Base-by-base conservation (phyloP, 2,888 invertebrate genomes). In the Pandemis cinnamomeana region DNA sequence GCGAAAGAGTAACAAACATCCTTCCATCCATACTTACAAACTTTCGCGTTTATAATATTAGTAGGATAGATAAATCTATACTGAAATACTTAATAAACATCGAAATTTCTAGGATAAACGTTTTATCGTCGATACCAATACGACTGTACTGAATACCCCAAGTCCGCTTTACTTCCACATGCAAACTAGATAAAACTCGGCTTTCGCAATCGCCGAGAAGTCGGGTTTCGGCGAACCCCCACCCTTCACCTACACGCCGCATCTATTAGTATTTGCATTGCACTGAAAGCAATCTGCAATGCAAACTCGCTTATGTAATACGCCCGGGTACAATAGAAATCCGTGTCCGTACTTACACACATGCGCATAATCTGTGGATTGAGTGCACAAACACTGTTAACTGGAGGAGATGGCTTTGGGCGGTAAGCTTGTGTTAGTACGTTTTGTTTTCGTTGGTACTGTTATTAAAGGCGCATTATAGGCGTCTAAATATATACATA, bases 281-380 rank as follows among this genome's bases (percentile, higher is more conserved):
- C 86, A 84, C 83, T 86, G 86, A 87, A 84, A 86, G 87, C 87
- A 86, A 91, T 92, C 90, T 91, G 89, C 90, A 91, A 87, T 92
- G 91, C 92, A 92, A 92, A 92, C 90, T 82, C 85, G 82, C 80
- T 79, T 77, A 79, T 79, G 76, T 79, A 79, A 80, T 81, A 78
- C 79, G 75, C 71, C 75, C 76, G 41, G 78, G 80, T 79, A 82
- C 83, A 83, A 82, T 80, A 77, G 80, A 74, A 81, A 80, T 79
- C 79, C 77, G 70, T 72, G 81, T 79, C 79, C 76, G 71, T 75
- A 78, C 80, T 82, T 78, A 72, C 66, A 70, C 53, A 13, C 15
- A 41, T 13, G 41, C 13, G 68, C 44, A 51, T 64, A 63, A 69
- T 68, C 62, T 41, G 46, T 42, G 58, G 44, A 66, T 55, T 42